phyloP scores from a whole-genome alignment of 2,888 invertebrate genomes.

The Tipula confusa region DNA sequence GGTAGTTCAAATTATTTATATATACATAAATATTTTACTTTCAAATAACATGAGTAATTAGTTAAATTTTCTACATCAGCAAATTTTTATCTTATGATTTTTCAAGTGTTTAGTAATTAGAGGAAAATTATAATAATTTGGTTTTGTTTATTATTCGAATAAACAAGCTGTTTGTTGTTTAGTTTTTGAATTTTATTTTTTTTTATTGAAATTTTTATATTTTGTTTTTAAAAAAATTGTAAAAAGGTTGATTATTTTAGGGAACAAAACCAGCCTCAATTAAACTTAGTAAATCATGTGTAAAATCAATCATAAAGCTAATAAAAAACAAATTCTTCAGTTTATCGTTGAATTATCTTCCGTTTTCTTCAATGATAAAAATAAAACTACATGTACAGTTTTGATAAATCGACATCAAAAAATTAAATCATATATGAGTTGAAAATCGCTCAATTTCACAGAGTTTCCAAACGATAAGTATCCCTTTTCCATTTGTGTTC shows the following conservation, averaged over 20 bases:
- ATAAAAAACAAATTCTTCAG: not conserved
- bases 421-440: not conserved
- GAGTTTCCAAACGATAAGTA: not conserved
- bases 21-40: constrained; percentile 28
- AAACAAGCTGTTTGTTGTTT: not conserved
- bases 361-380: not conserved
- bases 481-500: not conserved
- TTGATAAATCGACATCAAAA: not conserved
- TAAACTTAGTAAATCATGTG: not conserved
- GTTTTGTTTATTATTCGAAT: not conserved
- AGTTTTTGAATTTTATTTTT: not conserved
- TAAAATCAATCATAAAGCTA: not conserved
- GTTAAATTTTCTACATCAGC: constrained; percentile 30
- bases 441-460: not conserved
- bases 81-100: constrained; percentile 30
- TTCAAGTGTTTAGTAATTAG: constrained; percentile 31
- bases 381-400: not conserved
- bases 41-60: constrained; percentile 25
- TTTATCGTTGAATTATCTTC: not conserved
- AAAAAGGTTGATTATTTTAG: not conserved
- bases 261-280: not conserved
- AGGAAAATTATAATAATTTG: not conserved
- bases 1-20: not conserved
- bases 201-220: not conserved
- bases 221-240: not conserved